Base-by-base conservation (phyloP, 2,113 vertebrate species). In the Prolemur simus region DNA sequence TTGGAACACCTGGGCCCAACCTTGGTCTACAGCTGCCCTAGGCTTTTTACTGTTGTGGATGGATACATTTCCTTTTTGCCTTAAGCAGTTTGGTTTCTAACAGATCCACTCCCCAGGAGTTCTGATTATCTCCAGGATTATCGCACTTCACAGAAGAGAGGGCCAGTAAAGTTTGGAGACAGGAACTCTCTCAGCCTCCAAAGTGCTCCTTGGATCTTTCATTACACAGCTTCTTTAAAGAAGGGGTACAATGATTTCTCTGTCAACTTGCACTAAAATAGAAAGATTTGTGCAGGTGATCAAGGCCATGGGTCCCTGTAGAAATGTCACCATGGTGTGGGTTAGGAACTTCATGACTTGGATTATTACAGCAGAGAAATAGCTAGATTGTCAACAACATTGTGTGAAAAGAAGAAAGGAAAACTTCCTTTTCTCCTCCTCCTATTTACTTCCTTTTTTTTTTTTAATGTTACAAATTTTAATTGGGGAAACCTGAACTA, bases 11-110 rank as follows among this genome's bases (percentile, higher is more conserved):
- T 86, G 90, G 54, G 34, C 52, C 25, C 32, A 83, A 73, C 25
- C 23, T 96, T 66, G 68, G 21, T 47, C 23, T 29, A 42, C 63
- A 80, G 42, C 66, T 52, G 63, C 27, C 21, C 34, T 27, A 3
- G 29, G 82, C 47, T 87, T 60, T 76, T 68, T 12, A 68, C n/a
- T 14, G 17, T 52, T 23, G 25, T 29, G 25, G 86, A 34, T 80
- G 47, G 39, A 83, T 73, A 20, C 27, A 12, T 95, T 92, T 96
- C 68, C 54, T 93, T 92, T 84, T 90, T 92, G 68, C 27, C 60
- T 91, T 71, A 54, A 82, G 47, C 25, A 71, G 32, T 89, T 83
- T 87, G 49, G 3, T 71, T 71, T 23, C 49, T 90, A 69, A 73
- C 37, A 80, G 27, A 92, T 77, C 34, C 37, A 21, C 25, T 91